Evolutionary conservation across 2,888 invertebrate species (phyloP).

Genomic region (Andricus quercusramuli): DNA sequence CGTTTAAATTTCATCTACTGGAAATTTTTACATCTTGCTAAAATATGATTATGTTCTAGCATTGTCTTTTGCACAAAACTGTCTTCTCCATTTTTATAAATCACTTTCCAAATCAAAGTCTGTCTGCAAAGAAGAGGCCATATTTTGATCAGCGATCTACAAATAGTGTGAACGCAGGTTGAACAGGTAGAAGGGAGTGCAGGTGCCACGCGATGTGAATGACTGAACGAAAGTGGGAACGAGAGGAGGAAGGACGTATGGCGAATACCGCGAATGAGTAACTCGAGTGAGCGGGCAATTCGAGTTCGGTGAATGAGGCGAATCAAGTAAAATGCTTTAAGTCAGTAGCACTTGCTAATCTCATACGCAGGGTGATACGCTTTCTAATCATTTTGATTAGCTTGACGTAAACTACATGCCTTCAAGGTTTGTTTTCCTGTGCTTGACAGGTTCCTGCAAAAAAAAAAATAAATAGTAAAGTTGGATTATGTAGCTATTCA

Average conservation of each 20-base stretch:
- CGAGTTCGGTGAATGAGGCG: conserved; percentile 68
- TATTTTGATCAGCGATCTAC: neutral
- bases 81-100: too few species aligned
- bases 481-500: neutral
- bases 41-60: too few species aligned
- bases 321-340: conserved; percentile 70
- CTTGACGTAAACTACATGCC: neutral
- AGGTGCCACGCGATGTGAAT: conserved; percentile 63
- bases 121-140: neutral
- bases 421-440: conserved; percentile 1
- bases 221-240: conserved; percentile 57
- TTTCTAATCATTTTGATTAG: conserved; percentile 72
- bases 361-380: conserved; percentile 68
- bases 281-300: conserved; percentile 67
- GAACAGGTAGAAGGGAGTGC: neutral
- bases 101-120: too few species aligned
- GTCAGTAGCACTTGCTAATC: conserved; percentile 67
- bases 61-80: too few species aligned
- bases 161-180: neutral
- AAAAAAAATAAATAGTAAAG: neutral
- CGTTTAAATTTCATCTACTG: too few species aligned
- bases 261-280: conserved; percentile 60
- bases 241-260: conserved; percentile 55
- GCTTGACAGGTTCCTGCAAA: neutral
- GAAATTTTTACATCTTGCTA: too few species aligned